These are phyloP conservation scores for Trilocha varians DNA, from an alignment of 2,888 invertebrate species.

Conservation along the genomic window DNA sequence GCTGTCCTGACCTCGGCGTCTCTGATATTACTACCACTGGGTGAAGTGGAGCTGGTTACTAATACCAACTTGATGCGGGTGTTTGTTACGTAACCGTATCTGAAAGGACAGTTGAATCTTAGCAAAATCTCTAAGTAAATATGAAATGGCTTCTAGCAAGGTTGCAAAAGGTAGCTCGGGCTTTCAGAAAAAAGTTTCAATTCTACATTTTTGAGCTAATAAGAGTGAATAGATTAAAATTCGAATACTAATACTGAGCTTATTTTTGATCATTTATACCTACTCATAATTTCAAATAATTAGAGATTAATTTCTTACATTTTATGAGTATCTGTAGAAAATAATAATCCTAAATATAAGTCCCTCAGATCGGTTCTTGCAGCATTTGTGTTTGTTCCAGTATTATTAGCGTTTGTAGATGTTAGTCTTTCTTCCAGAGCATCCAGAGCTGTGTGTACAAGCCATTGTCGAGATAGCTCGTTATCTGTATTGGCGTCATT, in stretches of 20 bases:
- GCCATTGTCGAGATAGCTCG: slow-evolving; percentile 92
- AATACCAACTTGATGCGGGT: slow-evolving; percentile 96
- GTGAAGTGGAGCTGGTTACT: slow-evolving; percentile 93
- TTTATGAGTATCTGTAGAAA: slow-evolving; percentile 96
- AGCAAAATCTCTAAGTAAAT: background rate
- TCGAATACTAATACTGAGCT: background rate
- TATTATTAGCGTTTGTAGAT: slow-evolving; percentile 44
- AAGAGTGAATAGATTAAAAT: background rate
- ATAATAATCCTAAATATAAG: slow-evolving; percentile 91
- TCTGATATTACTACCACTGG: slow-evolving; percentile 87
- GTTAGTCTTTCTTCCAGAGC: slow-evolving; percentile 89
- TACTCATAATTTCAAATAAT: too few species aligned
- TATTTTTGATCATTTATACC: background rate
- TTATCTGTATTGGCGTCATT: slow-evolving; percentile 80
- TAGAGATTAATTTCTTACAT: slow-evolving; percentile 75
- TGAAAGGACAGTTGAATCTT: slow-evolving; percentile 39
- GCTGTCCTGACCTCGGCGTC: slow-evolving; percentile 96
- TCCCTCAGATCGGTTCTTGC: slow-evolving; percentile 84
- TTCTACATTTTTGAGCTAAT: background rate
- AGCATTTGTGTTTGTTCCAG: slow-evolving; percentile 72
- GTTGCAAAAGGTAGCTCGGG: background rate
- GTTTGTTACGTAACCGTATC: slow-evolving; percentile 97
- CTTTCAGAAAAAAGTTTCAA: background rate
- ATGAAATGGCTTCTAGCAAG: background rate
- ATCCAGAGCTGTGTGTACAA: slow-evolving; percentile 92